Evolutionary conservation across 2,113 vertebrate species (phyloP).

Genomic region (Peromyscus maniculatus): DNA sequence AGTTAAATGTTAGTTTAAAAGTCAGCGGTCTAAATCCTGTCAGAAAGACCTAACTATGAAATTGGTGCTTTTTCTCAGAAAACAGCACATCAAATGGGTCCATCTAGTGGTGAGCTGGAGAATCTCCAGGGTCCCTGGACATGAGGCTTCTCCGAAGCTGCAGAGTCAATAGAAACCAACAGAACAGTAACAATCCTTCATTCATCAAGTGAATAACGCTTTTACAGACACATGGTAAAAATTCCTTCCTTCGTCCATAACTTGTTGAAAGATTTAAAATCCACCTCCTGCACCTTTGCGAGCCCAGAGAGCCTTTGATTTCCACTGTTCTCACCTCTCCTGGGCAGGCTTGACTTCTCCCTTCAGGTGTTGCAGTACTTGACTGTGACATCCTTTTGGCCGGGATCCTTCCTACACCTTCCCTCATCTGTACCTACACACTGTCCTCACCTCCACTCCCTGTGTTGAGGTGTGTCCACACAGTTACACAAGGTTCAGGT

Average conservation of each 20-base stretch:
- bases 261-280: not conserved
- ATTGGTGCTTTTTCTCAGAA: not conserved
- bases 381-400: not conserved
- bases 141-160: not conserved
- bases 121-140: not conserved
- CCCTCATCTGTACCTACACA: not conserved
- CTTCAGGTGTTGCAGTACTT: not conserved
- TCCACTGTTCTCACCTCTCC: not conserved
- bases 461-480: not conserved
- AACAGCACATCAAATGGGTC: conserved; percentile 38
- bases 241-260: not conserved
- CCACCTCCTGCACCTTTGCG: not conserved
- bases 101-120: conserved; percentile 67
- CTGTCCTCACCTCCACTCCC: not conserved
- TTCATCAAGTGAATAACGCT: not conserved
- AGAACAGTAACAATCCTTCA: not conserved
- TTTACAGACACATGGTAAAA: not conserved
- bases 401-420: not conserved
- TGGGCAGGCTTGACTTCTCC: too few relatives aligned
- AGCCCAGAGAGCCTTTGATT: not conserved
- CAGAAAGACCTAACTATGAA: not conserved
- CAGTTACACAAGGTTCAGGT: not conserved
- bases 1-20: not conserved
- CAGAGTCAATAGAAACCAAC: not conserved
- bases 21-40: not conserved